Base-by-base conservation (phyloP, 2,113 vertebrate species). In the Ophiodon elongatus region DNA sequence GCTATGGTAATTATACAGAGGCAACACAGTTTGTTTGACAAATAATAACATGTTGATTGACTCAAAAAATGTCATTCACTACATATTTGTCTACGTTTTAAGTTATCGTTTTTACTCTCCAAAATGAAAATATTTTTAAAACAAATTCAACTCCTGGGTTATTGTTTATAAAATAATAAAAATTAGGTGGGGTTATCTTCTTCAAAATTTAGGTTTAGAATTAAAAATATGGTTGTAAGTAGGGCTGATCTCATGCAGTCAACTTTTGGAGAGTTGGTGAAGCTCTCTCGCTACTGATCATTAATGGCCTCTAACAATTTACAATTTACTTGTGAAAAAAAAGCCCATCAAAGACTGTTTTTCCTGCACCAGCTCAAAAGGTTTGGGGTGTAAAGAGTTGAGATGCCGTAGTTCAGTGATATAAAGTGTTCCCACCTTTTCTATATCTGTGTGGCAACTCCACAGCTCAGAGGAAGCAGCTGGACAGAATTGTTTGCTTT, bases 11-110 rank as follows among this genome's bases (percentile, higher is more conserved):
- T 77, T 77, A 70, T 9, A 76, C 25, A 13, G 33, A 64, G 17
- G 11, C 43, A 76, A 45, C 57, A 83, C 35, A 27, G 45, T 33
- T 65, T 64, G 31, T 54, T 72, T 45, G 13, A 80, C 19, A 47
- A 29, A 63, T 62, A 41, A 52, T 64, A 43, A n/a, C 11, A 72
- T 54, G 37, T 15, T 13, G 35, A 43, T 56, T 75, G 3, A 13
- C 8, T 23, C 4, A 10, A 6, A n/a, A 62, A 47, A 17, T 50
- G 57, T 13, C 2, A 37, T 23, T 54, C 23, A 23, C 27, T 68
- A 25, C 29, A 52, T 56, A 27, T 59, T 25, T 14, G 1, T 50
- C n/a, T 37, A 47, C 3, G 52, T 21, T 76, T 77, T 33, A 23
- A 33, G 7, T 57, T 31, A 13, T 31, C 6, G 54, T 54, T n/a